Evolutionary conservation across 2,888 invertebrate genomes (phyloP).

Genomic region (Ypsolopha scabrella): DNA sequence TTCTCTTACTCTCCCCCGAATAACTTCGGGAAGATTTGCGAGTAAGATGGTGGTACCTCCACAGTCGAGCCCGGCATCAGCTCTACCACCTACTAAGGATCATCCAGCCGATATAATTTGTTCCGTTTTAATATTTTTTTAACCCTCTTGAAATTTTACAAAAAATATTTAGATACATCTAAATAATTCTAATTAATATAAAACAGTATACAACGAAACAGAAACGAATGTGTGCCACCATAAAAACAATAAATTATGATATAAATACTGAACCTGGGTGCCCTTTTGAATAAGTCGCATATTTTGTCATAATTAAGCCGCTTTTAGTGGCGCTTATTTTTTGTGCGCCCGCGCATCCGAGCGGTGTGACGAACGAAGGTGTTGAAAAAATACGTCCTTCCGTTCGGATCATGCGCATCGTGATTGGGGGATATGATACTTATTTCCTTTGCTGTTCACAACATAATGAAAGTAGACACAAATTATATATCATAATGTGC

Average conservation of each 20-base stretch:
- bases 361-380: neutral
- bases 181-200: conserved; percentile 3
- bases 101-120: too few relatives aligned
- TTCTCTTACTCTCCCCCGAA: too few relatives aligned
- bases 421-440: conserved; percentile 13
- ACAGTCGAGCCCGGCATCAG: too few relatives aligned
- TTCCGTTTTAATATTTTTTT: too few relatives aligned
- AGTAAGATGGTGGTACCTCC: too few relatives aligned
- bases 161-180: conserved; percentile 6
- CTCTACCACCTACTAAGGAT: too few relatives aligned
- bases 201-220: conserved; percentile 1
- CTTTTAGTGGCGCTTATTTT: conserved; percentile 39
- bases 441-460: too few relatives aligned
- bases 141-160: too few relatives aligned
- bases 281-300: conserved; percentile 45
- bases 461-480: too few relatives aligned
- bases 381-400: conserved; percentile 4
- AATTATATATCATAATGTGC: too few relatives aligned
- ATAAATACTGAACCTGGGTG: conserved; percentile 22
- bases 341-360: conserved; percentile 16
- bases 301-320: conserved; percentile 61
- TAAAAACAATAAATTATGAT: conserved; percentile 37
- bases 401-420: conserved; percentile 6
- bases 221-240: conserved; percentile 8
- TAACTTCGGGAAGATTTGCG: too few relatives aligned